phyloP scores from a whole-genome alignment of 2,888 invertebrate species.

The Tiphia femorata region DNA sequence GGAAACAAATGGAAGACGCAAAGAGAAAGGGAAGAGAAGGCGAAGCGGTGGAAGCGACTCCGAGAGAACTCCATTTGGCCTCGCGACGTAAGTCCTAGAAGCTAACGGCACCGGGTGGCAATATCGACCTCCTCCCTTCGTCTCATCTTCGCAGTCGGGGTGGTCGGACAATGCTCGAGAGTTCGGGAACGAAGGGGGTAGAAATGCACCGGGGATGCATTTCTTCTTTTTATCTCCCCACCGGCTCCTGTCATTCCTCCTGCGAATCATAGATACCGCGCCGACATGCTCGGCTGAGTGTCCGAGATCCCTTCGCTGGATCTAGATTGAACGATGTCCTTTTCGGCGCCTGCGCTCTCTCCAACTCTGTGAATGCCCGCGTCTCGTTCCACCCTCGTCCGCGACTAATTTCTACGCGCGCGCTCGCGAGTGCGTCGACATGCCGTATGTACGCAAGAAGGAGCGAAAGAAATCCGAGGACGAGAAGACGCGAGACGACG shows the following conservation, averaged over 20 bases:
- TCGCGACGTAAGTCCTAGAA: not conserved
- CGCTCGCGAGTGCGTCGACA: conserved; percentile 4
- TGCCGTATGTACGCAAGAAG: conserved; percentile 12
- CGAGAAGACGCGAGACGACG: no score
- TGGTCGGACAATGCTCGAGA: no score
- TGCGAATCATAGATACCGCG: not conserved
- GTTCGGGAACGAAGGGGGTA: no score
- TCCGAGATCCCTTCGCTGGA: not conserved
- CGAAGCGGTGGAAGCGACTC: no score
- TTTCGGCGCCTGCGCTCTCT: not conserved
- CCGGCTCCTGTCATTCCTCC: not conserved
- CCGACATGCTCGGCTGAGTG: conserved; percentile 6
- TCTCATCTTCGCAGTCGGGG: no score
- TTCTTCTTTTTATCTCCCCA: no score
- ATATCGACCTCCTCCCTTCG: not conserved
- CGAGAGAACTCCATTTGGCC: not conserved
- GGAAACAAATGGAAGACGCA: no score
- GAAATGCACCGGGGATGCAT: not conserved
- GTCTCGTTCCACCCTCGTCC: no score
- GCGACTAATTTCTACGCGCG: conserved; percentile 2
- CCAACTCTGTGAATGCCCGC: no score
- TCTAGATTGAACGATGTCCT: not conserved
- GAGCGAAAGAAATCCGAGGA: no score
- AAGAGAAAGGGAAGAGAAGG: no score
- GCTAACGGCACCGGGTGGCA: not conserved